Conservation (phyloP, 2,113 vertebrate species). For the Mormoops blainvillei region DNA sequence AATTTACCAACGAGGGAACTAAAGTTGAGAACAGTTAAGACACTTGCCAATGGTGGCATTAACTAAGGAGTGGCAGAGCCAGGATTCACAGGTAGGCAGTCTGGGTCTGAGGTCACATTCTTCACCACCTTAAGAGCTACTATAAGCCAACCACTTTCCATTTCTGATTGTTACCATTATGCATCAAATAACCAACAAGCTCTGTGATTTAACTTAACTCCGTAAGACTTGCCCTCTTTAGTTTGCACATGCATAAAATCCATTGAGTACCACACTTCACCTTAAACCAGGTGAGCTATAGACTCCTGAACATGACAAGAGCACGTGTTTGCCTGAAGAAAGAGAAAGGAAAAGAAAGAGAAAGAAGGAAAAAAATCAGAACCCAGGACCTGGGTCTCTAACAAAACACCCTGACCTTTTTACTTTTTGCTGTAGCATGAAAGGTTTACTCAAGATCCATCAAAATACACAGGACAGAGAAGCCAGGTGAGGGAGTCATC, state of each 20-base stretch:
- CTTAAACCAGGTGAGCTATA: background rate
- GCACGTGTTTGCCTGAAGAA: background rate
- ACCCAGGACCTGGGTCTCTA: background rate
- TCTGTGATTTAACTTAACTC: background rate
- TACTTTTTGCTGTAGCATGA: background rate
- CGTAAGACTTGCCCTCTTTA: background rate
- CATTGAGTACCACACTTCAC: background rate
- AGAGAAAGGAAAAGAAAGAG: background rate
- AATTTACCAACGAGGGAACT: background rate
- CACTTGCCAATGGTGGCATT: background rate
- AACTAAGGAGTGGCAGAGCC: background rate
- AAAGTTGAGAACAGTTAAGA: background rate
- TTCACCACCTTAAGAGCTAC: background rate
- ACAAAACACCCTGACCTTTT: background rate
- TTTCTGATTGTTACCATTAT: background rate
- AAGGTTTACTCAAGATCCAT: background rate
- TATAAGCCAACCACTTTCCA: background rate
- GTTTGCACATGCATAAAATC: background rate
- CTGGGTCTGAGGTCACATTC: background rate
- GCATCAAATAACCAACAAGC: background rate
- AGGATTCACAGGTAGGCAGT: background rate
- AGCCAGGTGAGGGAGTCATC: background rate
- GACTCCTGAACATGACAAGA: background rate
- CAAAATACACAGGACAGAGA: background rate
- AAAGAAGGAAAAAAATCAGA: background rate